phyloP scores from a whole-genome alignment of 2,888 invertebrate genomes.

The Himalopsyche tibetana region DNA sequence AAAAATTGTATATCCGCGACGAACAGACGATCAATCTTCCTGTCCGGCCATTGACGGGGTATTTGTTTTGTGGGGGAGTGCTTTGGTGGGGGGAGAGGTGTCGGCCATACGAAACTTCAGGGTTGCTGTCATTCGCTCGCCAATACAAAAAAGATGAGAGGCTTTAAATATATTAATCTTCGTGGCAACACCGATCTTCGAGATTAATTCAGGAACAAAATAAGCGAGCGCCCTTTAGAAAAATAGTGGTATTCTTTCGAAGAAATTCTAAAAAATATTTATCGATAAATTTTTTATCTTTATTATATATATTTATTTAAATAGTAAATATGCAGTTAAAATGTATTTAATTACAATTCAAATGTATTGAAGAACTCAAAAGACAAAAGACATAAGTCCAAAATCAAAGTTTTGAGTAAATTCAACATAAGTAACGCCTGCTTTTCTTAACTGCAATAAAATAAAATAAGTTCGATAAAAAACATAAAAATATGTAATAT shows the following conservation, averaged over 20 bases:
- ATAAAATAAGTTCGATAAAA: too few species aligned
- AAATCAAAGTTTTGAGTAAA: too few species aligned
- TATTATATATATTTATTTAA: not conserved
- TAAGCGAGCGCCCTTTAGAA: not conserved
- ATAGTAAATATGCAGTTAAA: too few species aligned
- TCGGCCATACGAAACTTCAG: slow-evolving; percentile 23
- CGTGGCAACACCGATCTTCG: not conserved
- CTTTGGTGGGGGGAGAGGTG: not conserved
- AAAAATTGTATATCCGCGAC: slow-evolving; percentile 60
- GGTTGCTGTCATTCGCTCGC: not conserved
- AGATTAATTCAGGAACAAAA: not conserved
- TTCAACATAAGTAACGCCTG: too few species aligned
- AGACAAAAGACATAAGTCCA: too few species aligned
- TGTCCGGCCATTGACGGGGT: slow-evolving; percentile 63
- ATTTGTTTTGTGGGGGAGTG: slow-evolving; percentile 53
- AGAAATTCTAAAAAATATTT: too few species aligned
- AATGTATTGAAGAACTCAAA: too few species aligned
- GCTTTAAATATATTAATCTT: slow-evolving; percentile 21
- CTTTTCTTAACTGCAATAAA: too few species aligned
- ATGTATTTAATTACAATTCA: too few species aligned
- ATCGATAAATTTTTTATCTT: not conserved
- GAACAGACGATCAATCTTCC: slow-evolving; percentile 62
- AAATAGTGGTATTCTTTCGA: not conserved
- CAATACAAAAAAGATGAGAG: slow-evolving; percentile 26
- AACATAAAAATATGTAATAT: too few species aligned